phyloP scores from a whole-genome alignment of 1,140 invertebrate genomes.

The Solen grandis region DNA sequence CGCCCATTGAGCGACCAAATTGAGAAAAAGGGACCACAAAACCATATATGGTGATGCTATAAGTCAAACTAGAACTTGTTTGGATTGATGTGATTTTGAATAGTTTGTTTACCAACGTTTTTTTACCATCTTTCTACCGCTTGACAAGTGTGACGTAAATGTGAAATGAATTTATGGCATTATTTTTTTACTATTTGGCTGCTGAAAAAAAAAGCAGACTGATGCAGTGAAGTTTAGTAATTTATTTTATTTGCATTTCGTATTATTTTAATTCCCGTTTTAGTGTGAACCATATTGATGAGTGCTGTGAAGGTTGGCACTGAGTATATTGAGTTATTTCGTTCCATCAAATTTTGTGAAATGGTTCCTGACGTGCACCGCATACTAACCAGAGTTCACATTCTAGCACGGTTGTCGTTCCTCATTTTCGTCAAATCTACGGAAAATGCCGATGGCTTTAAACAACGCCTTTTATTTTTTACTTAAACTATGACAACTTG shows the following conservation, averaged over 20 bases:
- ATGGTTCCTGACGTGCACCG: conserved; percentile 51
- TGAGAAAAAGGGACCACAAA: not conserved
- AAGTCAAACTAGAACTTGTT: conserved; percentile 51
- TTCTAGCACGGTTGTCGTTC: too few species aligned
- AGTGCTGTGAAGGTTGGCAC: conserved; percentile 45
- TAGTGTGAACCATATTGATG: conserved; percentile 29
- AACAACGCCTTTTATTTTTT: too few species aligned
- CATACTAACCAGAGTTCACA: conserved; percentile 47
- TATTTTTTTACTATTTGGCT: conserved; percentile 12
- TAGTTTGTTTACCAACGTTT: conserved; percentile 47
- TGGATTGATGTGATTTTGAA: conserved; percentile 49
- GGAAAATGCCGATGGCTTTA: conserved; percentile 48
- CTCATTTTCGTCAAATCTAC: conserved; percentile 38
- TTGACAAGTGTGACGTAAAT: conserved; percentile 43
- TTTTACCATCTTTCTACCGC: conserved; percentile 19
- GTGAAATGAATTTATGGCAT: conserved; percentile 17
- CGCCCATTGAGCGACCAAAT: conserved; percentile 27
- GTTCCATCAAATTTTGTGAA: conserved; percentile 56
- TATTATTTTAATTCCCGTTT: conserved; percentile 54
- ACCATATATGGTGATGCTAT: conserved; percentile 40
- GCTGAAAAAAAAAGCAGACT: conserved; percentile 28
- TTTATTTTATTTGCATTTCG: conserved; percentile 34
- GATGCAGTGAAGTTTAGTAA: conserved; percentile 49
- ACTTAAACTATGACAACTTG: too few species aligned
- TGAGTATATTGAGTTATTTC: conserved; percentile 38